These are phyloP conservation scores for Orchestia grillus DNA, from an alignment of 1,140 invertebrate genomes.

Conservation along the genomic window DNA sequence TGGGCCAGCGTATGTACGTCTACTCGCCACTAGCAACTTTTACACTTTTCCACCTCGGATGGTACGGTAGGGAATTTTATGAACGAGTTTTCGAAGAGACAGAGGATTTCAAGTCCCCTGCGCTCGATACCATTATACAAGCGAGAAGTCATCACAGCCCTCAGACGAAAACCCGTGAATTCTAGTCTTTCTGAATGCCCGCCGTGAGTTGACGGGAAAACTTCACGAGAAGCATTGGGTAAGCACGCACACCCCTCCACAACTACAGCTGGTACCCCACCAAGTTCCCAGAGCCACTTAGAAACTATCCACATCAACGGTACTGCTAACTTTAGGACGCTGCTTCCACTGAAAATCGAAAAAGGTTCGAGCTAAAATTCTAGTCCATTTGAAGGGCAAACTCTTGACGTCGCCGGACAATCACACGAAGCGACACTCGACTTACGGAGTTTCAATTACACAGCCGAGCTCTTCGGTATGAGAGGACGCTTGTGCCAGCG, in stretches of 20 bases:
- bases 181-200: too few relatives aligned
- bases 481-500: neutral
- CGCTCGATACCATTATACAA: too few relatives aligned
- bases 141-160: too few relatives aligned
- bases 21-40: too few relatives aligned
- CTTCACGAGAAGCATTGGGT: neutral
- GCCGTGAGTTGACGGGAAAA: neutral
- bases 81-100: too few relatives aligned
- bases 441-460: conserved; percentile 2
- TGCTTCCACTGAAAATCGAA: neutral
- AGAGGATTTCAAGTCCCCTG: too few relatives aligned
- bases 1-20: too few relatives aligned
- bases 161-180: too few relatives aligned
- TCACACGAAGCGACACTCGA: conserved; percentile 4
- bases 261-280: neutral
- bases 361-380: neutral
- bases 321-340: neutral
- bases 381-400: neutral
- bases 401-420: neutral
- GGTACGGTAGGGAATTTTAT: too few relatives aligned
- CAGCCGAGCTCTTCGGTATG: neutral
- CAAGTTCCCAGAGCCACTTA: neutral
- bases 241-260: neutral
- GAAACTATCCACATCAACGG: too few relatives aligned
- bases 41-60: too few relatives aligned